Evolutionary conservation across 2,797 vertebrate genomes (phyloP), one percentile per base, ranked within the genome.

Genomic region (Tachyglossus aculeatus): DNA sequence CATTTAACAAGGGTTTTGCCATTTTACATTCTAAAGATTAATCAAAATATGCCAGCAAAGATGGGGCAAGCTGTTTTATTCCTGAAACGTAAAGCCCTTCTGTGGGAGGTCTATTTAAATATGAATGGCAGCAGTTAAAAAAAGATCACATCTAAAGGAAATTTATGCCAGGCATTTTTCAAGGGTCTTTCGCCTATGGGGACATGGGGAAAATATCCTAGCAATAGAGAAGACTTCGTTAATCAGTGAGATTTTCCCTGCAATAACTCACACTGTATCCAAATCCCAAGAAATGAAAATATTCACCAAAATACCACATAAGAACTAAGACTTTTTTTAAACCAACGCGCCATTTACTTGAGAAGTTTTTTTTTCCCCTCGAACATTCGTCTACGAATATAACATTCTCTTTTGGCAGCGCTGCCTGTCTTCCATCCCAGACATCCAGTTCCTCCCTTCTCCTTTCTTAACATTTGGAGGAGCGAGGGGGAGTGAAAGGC

Each of bases 1-100:
- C 18, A 59, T n/a, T 74, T 68, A 66, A 79, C 59, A 69, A 84
- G 66, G 55, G 44, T 61, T 70, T 52, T 48, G 25, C 19, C 22
- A 56, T n/a, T 62, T 67, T 54, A 54, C 63, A 3, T 72, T 73
- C 55, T 66, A 34, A 75, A 50, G 6, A 51, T 25, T 61, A 66
- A 29, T 74, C 52, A 67, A 64, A 82, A 50, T 27, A 75, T 8
- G 4, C 53, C 41, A 27, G 36, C 13, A 31, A 58, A 84, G 47
- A 27, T 0, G 14, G 53, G 38, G 45, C 3, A 74, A 48, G 38
- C 21, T 2, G 47, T 44, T 77, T 66, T 54, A 61, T 43, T 44
- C 29, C 62, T 53, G 55, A n/a, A n/a, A n/a, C n/a, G n/a, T n/a
- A 65, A 65, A 1, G 22, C 36, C 37, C 51, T 68, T 70, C 70